Evolutionary conservation across 2,113 vertebrate species (phyloP).

Genomic region (Oryzias javanicus): DNA sequence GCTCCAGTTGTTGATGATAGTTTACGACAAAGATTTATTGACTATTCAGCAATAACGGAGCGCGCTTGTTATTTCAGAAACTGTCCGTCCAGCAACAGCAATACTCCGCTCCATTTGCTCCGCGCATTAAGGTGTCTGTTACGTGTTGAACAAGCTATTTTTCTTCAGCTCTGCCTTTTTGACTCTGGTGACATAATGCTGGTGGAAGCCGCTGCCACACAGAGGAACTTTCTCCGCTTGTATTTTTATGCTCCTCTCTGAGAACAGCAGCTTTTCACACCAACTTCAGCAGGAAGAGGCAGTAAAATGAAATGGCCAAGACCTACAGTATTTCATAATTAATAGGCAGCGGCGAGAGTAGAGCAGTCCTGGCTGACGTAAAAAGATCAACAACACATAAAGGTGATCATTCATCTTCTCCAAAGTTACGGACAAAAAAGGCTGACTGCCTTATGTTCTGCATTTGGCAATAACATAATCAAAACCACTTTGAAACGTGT

Average conservation of each 20-base stretch:
- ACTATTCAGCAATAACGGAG: too few species aligned
- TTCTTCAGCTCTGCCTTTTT: slow-evolving; percentile 63
- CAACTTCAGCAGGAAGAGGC: slow-evolving; percentile 77
- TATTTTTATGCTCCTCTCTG: slow-evolving; percentile 70
- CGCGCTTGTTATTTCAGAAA: background rate
- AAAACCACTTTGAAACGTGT: slow-evolving; percentile 56
- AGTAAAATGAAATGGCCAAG: slow-evolving; percentile 73
- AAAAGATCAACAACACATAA: slow-evolving; percentile 77
- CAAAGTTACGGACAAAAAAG: slow-evolving; percentile 58
- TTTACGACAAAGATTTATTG: background rate
- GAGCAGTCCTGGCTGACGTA: slow-evolving; percentile 62
- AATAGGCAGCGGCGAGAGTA: slow-evolving; percentile 71
- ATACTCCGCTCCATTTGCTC: slow-evolving; percentile 32
- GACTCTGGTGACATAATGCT: slow-evolving; percentile 76
- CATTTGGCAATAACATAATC: slow-evolving; percentile 52
- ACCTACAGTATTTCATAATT: slow-evolving; percentile 81
- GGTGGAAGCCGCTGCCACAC: slow-evolving; percentile 41
- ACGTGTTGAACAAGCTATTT: slow-evolving; percentile 64
- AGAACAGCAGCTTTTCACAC: slow-evolving; percentile 78
- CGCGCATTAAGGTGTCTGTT: slow-evolving; percentile 64
- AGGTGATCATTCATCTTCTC: slow-evolving; percentile 66
- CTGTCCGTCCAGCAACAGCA: background rate
- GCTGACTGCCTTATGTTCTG: slow-evolving; percentile 37
- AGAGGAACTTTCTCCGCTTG: slow-evolving; percentile 49
- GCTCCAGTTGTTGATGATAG: background rate